Evolutionary conservation across 1,140 invertebrate genomes (phyloP), one percentile per base, ranked within the genome.

Genomic region (Pseudachorutes palmiensis): DNA sequence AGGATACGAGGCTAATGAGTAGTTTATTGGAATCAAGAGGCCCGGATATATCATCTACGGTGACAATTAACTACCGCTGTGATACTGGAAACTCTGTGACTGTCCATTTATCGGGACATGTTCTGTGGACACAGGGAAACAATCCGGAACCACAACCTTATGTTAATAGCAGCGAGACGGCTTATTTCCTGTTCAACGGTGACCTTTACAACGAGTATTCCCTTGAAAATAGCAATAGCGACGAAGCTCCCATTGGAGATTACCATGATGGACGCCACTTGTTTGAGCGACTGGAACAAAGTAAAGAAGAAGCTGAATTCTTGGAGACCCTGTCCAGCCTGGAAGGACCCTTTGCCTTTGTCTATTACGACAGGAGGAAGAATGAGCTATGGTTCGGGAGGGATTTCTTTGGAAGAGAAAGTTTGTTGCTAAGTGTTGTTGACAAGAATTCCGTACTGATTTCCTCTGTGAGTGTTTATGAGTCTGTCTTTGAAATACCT

Each of bases 261-360:
- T 48, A 70, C 79, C 62, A 78, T 79, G 76, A 74, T 73, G 71
- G 45, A 32, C 41, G 65, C 22, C 62, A 65, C 19, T 70, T 67
- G 26, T 68, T 72, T 28, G 51, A 65, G 22, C 51, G 26, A 30
- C 67, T 65, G 28, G 16, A 28, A 70, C 36, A 70, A 69, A 63
- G 72, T 82, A 32, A 72, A 76, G 67, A 66, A 12, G 49, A 70
- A 36, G 74, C 74, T 12, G 75, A 82, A 59, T 72, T 87, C 32
- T 55, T 81, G 19, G 62, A 76, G 29, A 75, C 80, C 1, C 73
- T 90, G 45, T 70, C 75, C 64, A 73, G 76, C 66, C 77, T 94
- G 2, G 80, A 88, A 72, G 94, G 93, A 22, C 93, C 94, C 45
- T 94, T 86, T 79, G 84, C 89, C 69, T 84, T 95, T 64, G 83